Evolutionary conservation across 2,888 invertebrate genomes (phyloP), one percentile per base, ranked within the genome.

Genomic region (Portevinia maculata): DNA sequence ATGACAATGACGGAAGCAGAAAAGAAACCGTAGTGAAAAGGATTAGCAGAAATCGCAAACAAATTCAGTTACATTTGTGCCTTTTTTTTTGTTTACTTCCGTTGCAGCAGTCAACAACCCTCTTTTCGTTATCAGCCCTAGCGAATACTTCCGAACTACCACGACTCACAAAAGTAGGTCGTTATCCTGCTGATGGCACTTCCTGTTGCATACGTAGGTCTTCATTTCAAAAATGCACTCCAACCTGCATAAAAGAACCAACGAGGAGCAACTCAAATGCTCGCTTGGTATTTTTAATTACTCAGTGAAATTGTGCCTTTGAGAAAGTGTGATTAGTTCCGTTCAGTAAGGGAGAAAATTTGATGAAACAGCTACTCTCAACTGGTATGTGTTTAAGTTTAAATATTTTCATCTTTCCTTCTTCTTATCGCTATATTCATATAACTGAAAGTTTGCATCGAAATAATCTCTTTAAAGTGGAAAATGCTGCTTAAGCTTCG

Each of bases 191-290:
- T 70, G 39, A 34, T 28, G 70, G 76, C 64, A 64, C 34, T 78
- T 78, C 76, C 76, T 78, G 53, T 70, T 78, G 70, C 70, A 70
- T 57, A 21, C 55, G 46, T 70, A 30, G 8, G 17, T n/a, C 70
- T 57, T 46, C 57, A 57, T 50, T 78, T 70, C 5, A 19, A 57
- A 41, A 70, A 44, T 57, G 41, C 30, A 9, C 37, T 53, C 28
- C 53, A 62, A 39, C 15, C 30, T 8, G 9, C 32, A 46, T 28
- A 37, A 19, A 48, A 41, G 48, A 1, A 46, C 37, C 19, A 69
- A 21, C 15, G 24, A 37, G 15, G 6, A 64, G 46, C 21, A 19
- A 48, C 57, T 57, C 17, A 64, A 69, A 60, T 60, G 28, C 50
- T 28, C 53, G 21, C 39, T 44, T 15, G 62, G 39, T 41, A 57